Evolutionary conservation across 2,113 vertebrate species (phyloP).

Genomic region (Podocnemis expansa): DNA sequence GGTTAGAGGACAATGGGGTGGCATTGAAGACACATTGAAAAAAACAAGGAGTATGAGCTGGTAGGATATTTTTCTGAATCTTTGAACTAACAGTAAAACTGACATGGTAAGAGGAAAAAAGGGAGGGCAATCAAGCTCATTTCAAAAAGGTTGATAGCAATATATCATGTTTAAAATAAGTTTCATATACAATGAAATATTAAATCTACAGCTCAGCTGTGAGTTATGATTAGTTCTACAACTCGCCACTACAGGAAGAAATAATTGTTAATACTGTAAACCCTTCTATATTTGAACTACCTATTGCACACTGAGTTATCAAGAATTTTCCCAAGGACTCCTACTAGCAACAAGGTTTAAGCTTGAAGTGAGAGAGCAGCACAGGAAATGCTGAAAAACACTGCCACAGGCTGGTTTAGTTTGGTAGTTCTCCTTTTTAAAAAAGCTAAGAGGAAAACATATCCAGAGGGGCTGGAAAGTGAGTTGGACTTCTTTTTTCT

Average conservation of each 20-base stretch:
- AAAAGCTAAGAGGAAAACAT: neutral
- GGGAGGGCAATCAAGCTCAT: neutral
- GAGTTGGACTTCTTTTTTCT: neutral
- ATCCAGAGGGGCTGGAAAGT: neutral
- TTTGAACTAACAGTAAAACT: neutral
- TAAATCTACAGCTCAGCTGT: slow-evolving; percentile 1
- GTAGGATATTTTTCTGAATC: neutral
- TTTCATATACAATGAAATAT: neutral
- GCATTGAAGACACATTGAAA: neutral
- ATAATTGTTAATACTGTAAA: neutral
- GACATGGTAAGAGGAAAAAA: neutral
- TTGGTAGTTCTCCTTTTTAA: slow-evolving; percentile 47
- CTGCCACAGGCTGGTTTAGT: slow-evolving; percentile 65
- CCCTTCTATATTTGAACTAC: neutral
- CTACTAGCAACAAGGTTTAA: neutral
- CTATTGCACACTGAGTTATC: accelerated
- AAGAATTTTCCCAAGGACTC: neutral
- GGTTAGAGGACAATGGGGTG: slow-evolving; percentile 14
- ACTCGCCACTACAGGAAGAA: neutral
- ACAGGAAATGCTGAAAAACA: slow-evolving; percentile 66
- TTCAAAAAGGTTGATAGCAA: neutral
- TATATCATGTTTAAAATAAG: slow-evolving; percentile 4
- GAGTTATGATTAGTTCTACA: slow-evolving; percentile 17
- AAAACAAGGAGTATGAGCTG: neutral
- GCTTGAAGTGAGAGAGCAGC: neutral